Percentiles rank a stretch among this genome's conserved stretches.
These are phyloP conservation scores for Lordiphosa mommai DNA, from an alignment of 1,140 invertebrate species.

Conservation along the genomic window DNA sequence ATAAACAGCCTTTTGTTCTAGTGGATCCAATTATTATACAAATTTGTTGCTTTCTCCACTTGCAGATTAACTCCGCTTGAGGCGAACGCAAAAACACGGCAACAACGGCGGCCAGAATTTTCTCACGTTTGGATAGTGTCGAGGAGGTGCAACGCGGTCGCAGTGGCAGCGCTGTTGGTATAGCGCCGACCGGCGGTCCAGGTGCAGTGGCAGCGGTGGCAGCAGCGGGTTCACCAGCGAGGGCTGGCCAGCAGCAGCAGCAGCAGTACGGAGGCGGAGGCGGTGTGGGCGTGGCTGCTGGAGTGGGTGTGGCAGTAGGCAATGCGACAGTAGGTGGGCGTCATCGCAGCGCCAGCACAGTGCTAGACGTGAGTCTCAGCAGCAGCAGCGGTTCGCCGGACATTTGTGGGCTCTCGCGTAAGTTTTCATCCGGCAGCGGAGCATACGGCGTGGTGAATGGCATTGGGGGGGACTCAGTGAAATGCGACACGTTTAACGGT, in stretches of 20 bases:
- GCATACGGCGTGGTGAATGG: constrained; percentile 41
- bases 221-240: constrained; percentile 67
- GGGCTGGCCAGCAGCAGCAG: constrained; percentile 53
- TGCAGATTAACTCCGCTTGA: constrained; percentile 1
- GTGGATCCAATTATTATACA: constrained; percentile 64
- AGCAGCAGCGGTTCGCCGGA: constrained; percentile 29
- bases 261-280: constrained; percentile 37
- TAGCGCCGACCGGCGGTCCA: constrained; percentile 48
- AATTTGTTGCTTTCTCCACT: constrained; percentile 16
- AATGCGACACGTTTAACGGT: constrained; percentile 43
- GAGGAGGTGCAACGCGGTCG: constrained; percentile 76
- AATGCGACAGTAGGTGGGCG: constrained; percentile 32
- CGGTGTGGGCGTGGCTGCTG: constrained; percentile 26
- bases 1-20: constrained; percentile 55
- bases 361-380: constrained; percentile 39
- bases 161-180: constrained; percentile 76
- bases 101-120: constrained; percentile 79
- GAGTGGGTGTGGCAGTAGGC: constrained; percentile 20
- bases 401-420: constrained; percentile 3
- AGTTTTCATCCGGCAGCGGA: constrained; percentile 17
- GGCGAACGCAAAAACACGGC: constrained; percentile 56
- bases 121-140: constrained; percentile 77
- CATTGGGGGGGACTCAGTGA: constrained; percentile 22
- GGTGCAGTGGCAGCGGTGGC: constrained; percentile 48
- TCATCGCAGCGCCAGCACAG: constrained; percentile 64